phyloP scores from a whole-genome alignment of 2,888 invertebrate species.

The Thelaira solivaga region DNA sequence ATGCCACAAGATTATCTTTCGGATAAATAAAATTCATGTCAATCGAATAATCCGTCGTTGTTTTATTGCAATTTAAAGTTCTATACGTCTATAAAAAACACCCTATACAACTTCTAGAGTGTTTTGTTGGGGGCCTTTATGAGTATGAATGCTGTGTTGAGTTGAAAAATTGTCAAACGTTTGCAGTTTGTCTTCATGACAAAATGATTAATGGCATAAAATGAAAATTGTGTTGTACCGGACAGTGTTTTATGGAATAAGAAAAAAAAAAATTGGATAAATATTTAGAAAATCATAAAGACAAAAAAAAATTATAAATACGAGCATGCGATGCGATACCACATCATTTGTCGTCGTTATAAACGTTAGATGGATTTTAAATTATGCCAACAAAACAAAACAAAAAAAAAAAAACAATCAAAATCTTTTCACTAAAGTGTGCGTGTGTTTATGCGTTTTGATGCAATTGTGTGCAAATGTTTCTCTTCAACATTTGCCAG shows the following conservation, averaged over 20 bases:
- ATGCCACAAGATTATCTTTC: too few relatives aligned
- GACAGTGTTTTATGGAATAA: slow-evolving; percentile 31
- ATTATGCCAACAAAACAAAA: slow-evolving; percentile 6
- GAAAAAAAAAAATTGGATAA: slow-evolving; percentile 34
- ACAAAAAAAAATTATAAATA: background rate
- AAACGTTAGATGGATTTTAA: background rate
- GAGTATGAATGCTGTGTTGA: too few relatives aligned
- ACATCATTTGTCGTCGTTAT: slow-evolving; percentile 6
- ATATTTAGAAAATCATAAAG: background rate
- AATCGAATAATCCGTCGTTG: too few relatives aligned
- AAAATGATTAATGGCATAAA: slow-evolving; percentile 64
- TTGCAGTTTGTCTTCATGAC: slow-evolving; percentile 64
- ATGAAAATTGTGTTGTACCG: slow-evolving; percentile 37
- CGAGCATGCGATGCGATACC: background rate
- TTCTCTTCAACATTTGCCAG: slow-evolving; percentile 29
- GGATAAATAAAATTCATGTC: too few relatives aligned
- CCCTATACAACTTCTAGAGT: too few relatives aligned
- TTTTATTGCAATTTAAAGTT: too few relatives aligned
- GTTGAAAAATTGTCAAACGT: slow-evolving; percentile 65
- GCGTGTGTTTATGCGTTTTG: background rate
- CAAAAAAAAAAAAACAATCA: background rate
- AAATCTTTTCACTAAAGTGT: background rate
- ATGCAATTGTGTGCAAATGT: background rate
- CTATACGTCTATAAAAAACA: too few relatives aligned
- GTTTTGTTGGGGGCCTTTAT: too few relatives aligned